These are phyloP conservation scores for Tylochromis polylepis DNA, from an alignment of 2,113 vertebrate species.

Conservation along the genomic window DNA sequence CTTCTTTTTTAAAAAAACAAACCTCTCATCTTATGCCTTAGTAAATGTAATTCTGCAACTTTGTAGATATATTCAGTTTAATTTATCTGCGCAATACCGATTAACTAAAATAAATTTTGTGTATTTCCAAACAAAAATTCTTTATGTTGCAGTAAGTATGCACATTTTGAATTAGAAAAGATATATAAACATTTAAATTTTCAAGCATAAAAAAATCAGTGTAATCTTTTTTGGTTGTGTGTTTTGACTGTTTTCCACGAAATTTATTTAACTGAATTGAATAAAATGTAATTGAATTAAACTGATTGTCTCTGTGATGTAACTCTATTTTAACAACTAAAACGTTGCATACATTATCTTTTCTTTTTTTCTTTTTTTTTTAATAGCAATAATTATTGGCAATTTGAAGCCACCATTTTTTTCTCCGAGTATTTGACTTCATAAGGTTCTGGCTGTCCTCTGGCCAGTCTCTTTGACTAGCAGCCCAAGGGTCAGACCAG, in stretches of 20 bases:
- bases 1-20: neutral
- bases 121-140: neutral
- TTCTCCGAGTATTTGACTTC: neutral
- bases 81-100: neutral
- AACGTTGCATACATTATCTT: neutral
- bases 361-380: too few species aligned
- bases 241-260: neutral
- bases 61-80: neutral
- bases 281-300: neutral
- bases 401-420: neutral
- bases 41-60: neutral
- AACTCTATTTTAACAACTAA: neutral
- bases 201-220: neutral
- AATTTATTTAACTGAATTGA: neutral
- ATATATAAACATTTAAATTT: neutral
- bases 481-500: slow-evolving; percentile 78
- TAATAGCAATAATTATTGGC: neutral
- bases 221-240: neutral
- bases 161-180: neutral
- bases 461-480: slow-evolving; percentile 76
- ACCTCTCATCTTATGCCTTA: neutral
- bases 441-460: slow-evolving; percentile 65
- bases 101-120: neutral
- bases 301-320: neutral
- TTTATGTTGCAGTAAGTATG: neutral